These are phyloP conservation scores for Eudyptes chrysolophus DNA, from an alignment of 2,113 vertebrate species.

Conservation along the genomic window DNA sequence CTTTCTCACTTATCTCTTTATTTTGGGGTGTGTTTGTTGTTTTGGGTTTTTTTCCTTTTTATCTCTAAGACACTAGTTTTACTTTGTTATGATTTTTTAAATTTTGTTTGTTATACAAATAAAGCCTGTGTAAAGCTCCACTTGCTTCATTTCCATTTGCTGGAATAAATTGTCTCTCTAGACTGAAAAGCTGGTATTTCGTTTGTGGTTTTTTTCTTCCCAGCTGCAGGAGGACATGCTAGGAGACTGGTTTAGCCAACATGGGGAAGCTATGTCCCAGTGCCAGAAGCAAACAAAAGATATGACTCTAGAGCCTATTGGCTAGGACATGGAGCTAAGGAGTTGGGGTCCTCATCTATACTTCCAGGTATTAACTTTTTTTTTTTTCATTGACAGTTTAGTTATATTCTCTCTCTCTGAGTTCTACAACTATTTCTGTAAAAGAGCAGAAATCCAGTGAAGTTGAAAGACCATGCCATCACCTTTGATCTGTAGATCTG, in stretches of 20 bases:
- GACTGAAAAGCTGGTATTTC: background rate
- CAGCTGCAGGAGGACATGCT: background rate
- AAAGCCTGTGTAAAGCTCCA: background rate
- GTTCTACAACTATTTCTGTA: background rate
- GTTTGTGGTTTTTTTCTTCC: background rate
- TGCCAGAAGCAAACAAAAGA: background rate
- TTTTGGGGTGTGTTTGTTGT: background rate
- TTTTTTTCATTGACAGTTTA: background rate
- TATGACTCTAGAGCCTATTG: background rate
- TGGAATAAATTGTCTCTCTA: background rate
- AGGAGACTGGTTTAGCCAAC: background rate
- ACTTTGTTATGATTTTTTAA: background rate
- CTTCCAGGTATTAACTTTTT: background rate
- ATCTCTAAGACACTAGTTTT: background rate
- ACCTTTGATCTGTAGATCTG: background rate
- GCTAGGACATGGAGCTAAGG: background rate
- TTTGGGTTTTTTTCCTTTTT: background rate
- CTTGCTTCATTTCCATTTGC: background rate
- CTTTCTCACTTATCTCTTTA: background rate
- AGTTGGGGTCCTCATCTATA: background rate
- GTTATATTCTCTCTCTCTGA: background rate
- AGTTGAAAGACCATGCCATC: background rate
- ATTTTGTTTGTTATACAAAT: background rate
- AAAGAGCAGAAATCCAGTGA: background rate
- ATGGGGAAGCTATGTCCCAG: background rate